These are phyloP conservation scores for Andrena flavipes DNA, from an alignment of 2,888 invertebrate genomes.

Conservation along the genomic window DNA sequence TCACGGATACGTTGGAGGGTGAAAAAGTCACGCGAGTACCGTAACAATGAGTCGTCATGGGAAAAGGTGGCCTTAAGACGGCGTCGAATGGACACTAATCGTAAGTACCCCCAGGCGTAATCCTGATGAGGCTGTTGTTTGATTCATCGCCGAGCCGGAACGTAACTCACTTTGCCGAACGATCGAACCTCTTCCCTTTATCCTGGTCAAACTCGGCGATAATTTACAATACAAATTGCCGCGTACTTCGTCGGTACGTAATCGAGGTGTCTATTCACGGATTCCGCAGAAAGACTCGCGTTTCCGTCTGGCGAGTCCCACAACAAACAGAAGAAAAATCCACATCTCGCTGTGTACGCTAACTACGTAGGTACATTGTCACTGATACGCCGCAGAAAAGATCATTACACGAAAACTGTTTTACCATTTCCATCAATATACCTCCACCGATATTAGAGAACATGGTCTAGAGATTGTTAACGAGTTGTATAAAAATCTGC, in stretches of 20 bases:
- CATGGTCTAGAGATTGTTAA: no score
- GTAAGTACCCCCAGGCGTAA: constrained; percentile 66
- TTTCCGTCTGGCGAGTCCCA: neutral
- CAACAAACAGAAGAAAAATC: neutral
- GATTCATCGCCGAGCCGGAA: constrained; percentile 60
- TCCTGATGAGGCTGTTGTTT: constrained; percentile 64
- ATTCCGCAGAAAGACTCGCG: neutral
- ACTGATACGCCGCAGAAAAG: no score
- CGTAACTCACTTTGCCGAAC: constrained; percentile 51
- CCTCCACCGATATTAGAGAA: no score
- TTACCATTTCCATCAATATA: no score
- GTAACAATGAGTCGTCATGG: constrained; percentile 74
- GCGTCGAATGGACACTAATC: constrained; percentile 64
- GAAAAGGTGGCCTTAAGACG: constrained; percentile 67
- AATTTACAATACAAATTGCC: constrained; percentile 46
- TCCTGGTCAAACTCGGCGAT: constrained; percentile 50
- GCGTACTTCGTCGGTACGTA: neutral
- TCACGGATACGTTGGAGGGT: constrained; percentile 57
- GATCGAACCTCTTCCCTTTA: constrained; percentile 60
- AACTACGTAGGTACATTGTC: no score
- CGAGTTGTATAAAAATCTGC: no score
- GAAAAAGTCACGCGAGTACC: constrained; percentile 74
- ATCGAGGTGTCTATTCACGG: neutral
- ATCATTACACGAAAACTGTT: no score
- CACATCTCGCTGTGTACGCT: neutral